Evolutionary conservation across 2,113 vertebrate genomes (phyloP).

Genomic region (Nesogale talazaci): DNA sequence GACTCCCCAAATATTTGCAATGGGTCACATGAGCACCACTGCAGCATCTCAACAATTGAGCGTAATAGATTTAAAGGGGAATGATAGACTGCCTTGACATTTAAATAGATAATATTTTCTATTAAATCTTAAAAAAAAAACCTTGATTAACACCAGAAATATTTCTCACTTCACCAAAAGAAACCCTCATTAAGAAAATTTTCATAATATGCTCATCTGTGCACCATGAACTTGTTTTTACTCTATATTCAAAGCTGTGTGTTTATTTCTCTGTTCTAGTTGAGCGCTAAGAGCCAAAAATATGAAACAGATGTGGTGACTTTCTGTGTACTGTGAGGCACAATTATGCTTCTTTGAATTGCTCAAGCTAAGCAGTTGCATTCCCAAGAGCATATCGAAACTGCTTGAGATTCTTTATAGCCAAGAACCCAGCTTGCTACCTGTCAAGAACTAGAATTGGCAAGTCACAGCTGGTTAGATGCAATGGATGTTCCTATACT

Average conservation of each 20-base stretch:
- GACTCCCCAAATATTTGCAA: constrained; percentile 77
- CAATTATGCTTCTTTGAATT: constrained; percentile 87
- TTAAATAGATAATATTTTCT: constrained; percentile 82
- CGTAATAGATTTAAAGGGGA: constrained; percentile 82
- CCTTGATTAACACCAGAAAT: constrained; percentile 80
- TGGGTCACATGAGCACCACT: constrained; percentile 73
- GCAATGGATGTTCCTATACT: constrained; percentile 81
- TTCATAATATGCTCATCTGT: constrained; percentile 81
- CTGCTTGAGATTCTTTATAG: constrained; percentile 83
- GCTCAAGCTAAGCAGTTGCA: constrained; percentile 86
- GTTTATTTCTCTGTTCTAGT: constrained; percentile 84
- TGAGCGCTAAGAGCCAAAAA: constrained; percentile 85
- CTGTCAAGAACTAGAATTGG: constrained; percentile 87
- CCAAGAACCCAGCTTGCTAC: constrained; percentile 87
- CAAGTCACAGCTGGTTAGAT: constrained; percentile 86
- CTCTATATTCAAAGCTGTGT: constrained; percentile 80
- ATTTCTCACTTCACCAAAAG: constrained; percentile 80
- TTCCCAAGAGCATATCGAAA: constrained; percentile 84
- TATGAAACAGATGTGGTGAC: constrained; percentile 89
- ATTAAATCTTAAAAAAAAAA: constrained; percentile 80
- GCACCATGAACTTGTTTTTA: constrained; percentile 82
- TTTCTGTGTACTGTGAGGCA: constrained; percentile 84
- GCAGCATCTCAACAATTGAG: constrained; percentile 80
- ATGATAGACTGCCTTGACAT: constrained; percentile 80
- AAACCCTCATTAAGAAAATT: constrained; percentile 84